A percentile compares a stretch with the other conserved stretches of the same genome.
Evolutionary conservation across 2,888 invertebrate species (phyloP).

Genomic region (Phania funesta): DNA sequence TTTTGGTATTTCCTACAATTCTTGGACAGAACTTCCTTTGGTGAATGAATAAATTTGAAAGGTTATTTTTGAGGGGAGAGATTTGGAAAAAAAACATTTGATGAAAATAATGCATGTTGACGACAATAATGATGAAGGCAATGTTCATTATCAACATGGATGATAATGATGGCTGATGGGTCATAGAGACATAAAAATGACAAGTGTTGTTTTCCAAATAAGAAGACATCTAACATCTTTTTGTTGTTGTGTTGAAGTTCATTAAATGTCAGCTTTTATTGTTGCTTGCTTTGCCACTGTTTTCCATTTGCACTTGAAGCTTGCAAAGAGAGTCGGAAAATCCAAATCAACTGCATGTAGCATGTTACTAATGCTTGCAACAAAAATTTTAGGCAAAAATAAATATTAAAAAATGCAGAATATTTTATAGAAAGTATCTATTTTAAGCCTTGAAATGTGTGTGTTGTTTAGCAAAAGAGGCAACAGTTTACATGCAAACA

Average conservation of each 20-base stretch:
- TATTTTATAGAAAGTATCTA: not conserved
- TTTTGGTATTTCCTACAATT: conserved; percentile 2
- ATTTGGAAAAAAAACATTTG: conserved; percentile 7
- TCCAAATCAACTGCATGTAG: conserved; percentile 33
- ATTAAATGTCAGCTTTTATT: conserved; percentile 73
- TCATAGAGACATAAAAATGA: conserved; percentile 77
- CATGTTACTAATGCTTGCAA: conserved; percentile 2
- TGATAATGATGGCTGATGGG: conserved; percentile 66
- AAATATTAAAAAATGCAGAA: conserved; percentile 7
- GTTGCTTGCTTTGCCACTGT: conserved; percentile 44
- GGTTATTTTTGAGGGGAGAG: conserved; percentile 35
- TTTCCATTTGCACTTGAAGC: conserved; percentile 62
- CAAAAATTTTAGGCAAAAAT: conserved; percentile 32
- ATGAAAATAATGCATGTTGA: conserved; percentile 36
- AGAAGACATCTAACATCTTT: conserved; percentile 74
- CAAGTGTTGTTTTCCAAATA: conserved; percentile 71
- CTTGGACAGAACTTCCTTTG: conserved; percentile 44
- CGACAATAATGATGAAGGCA: conserved; percentile 32
- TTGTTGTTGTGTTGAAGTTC: conserved; percentile 75
- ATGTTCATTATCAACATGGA: conserved; percentile 53
- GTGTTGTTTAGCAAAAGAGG: conserved; percentile 5
- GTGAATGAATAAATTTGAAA: conserved; percentile 12
- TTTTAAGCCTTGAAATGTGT: conserved; percentile 21
- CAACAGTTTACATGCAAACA: conserved; percentile 32
- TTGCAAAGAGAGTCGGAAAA: conserved; percentile 32